Evolutionary conservation across 2,888 invertebrate genomes (phyloP).

Genomic region (Argyresthia albistria): DNA sequence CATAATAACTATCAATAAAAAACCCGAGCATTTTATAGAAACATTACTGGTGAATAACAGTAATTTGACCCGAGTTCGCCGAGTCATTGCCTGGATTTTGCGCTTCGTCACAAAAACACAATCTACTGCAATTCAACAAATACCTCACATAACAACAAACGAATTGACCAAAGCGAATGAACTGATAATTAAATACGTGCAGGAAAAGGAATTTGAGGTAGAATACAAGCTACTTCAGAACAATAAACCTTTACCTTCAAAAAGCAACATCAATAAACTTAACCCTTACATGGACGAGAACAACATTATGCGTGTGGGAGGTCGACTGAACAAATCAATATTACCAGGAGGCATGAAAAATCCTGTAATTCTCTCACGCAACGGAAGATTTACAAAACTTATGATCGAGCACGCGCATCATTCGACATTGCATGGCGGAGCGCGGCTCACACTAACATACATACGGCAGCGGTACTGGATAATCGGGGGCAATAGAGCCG

Average conservation of each 20-base stretch:
- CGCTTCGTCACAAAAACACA: not conserved
- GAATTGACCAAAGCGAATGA: not conserved
- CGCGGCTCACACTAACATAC: not conserved
- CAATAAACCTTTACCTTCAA: not conserved
- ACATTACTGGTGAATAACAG: not conserved
- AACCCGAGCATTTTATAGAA: not conserved
- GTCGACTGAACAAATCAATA: not conserved
- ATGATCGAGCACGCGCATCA: not conserved
- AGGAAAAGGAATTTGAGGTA: not conserved
- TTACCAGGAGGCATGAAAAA: not conserved
- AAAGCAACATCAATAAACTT: not conserved
- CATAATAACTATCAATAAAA: not conserved
- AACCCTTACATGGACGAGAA: not conserved
- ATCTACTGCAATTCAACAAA: not conserved
- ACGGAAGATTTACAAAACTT: not conserved
- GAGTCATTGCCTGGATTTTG: not conserved
- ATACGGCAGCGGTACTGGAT: slow-evolving; percentile 1
- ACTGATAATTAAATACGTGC: not conserved
- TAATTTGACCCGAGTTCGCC: not conserved
- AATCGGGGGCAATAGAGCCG: not conserved
- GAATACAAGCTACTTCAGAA: not conserved
- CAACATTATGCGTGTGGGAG: slow-evolving; percentile 1
- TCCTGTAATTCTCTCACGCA: not conserved
- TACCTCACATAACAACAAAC: not conserved
- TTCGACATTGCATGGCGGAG: not conserved